Percentiles rank a stretch among this genome's conserved stretches.
Evolutionary conservation across 2,888 invertebrate genomes (phyloP).

Genomic region (Synanthedon andrenaeformis): DNA sequence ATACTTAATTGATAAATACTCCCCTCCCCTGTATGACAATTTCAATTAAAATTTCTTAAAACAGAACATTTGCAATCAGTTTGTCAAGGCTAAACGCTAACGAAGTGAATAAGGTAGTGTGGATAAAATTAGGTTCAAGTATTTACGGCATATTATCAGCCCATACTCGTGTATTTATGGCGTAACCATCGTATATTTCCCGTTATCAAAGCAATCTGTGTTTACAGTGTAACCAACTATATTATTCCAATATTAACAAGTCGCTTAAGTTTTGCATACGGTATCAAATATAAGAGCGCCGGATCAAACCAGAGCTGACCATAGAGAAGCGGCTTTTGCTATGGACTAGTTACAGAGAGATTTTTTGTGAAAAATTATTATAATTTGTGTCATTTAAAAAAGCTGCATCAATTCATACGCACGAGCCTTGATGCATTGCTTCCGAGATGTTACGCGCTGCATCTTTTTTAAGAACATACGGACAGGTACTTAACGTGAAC

Average conservation of each 20-base stretch:
- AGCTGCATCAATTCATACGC: background rate
- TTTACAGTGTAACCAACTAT: conserved; percentile 29
- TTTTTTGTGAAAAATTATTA: too few relatives aligned
- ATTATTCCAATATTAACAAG: conserved; percentile 40
- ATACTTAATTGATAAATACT: too few relatives aligned
- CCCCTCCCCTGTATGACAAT: too few relatives aligned
- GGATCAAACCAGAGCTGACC: background rate
- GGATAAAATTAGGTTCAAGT: background rate
- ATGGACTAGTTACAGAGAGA: too few relatives aligned
- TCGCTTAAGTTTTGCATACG: conserved; percentile 33
- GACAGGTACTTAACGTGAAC: conserved; percentile 31
- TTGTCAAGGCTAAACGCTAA: too few relatives aligned
- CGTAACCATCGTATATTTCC: conserved; percentile 35
- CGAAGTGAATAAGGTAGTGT: background rate
- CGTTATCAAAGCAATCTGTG: conserved; percentile 45
- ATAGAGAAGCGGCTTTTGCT: too few relatives aligned
- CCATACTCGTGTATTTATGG: conserved; percentile 35
- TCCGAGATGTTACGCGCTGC: conserved; percentile 53
- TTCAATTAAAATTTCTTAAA: too few relatives aligned
- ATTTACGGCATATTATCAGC: conserved; percentile 27
- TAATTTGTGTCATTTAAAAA: background rate
- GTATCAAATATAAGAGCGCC: conserved; percentile 31
- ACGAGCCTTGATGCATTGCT: conserved; percentile 11
- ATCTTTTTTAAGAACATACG: conserved; percentile 53
- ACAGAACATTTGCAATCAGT: too few relatives aligned